Conservation (phyloP, 2,888 invertebrate genomes). For the Himalopsyche kuldschensis region DNA sequence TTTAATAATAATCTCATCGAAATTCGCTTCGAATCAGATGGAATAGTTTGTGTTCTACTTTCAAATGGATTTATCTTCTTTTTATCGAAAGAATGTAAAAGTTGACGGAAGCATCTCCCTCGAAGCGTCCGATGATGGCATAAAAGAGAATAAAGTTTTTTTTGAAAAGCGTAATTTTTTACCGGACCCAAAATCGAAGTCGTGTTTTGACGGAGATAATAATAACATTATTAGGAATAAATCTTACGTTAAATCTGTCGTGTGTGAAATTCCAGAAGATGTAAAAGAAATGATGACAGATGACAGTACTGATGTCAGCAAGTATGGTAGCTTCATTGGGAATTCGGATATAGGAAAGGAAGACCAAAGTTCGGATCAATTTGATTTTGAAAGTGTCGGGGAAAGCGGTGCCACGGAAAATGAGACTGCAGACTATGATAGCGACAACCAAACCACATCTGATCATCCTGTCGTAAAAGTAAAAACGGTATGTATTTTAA, state of each 20-base stretch:
- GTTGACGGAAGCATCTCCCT: slow-evolving; percentile 33
- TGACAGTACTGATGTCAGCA: slow-evolving; percentile 34
- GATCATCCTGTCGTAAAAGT: slow-evolving; percentile 33
- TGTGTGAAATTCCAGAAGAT: slow-evolving; percentile 23
- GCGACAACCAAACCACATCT: slow-evolving; percentile 15
- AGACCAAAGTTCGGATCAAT: slow-evolving; percentile 35
- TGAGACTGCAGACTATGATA: slow-evolving; percentile 28
- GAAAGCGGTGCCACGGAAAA: slow-evolving; percentile 17
- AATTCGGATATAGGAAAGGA: slow-evolving; percentile 24
- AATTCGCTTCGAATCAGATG: slow-evolving; percentile 9
- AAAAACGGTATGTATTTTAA: slow-evolving; percentile 25
- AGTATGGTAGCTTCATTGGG: slow-evolving; percentile 19
- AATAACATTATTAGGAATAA: neutral
- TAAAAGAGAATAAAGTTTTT: slow-evolving; percentile 4
- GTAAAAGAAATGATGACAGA: slow-evolving; percentile 38
- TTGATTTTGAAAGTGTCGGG: slow-evolving; percentile 30
- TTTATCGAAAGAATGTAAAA: slow-evolving; percentile 39
- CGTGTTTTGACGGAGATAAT: neutral
- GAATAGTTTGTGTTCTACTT: slow-evolving; percentile 25
- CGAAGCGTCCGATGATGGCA: slow-evolving; percentile 19
- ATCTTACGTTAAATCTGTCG: slow-evolving; percentile 8
- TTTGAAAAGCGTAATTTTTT: neutral
- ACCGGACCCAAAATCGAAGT: neutral
- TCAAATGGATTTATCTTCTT: slow-evolving; percentile 32
- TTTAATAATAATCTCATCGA: slow-evolving; percentile 5